A percentile compares a stretch with the other conserved stretches of the same genome.
phyloP scores from a whole-genome alignment of 2,797 vertebrate genomes.

The Dicrostonyx torquatus region DNA sequence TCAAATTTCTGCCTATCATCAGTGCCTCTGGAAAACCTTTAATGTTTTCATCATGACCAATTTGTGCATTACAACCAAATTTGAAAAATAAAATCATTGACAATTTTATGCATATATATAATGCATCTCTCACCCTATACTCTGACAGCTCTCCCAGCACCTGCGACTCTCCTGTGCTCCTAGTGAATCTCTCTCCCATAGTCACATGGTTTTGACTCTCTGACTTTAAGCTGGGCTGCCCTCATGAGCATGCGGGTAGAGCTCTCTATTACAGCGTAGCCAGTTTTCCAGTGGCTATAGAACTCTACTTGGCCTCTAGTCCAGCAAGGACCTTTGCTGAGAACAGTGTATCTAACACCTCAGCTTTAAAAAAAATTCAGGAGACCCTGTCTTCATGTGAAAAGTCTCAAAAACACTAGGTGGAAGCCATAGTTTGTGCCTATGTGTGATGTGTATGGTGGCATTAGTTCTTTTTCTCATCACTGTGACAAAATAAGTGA shows the following conservation, averaged over 20 bases:
- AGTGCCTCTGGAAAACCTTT: neutral
- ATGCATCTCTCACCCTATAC: neutral
- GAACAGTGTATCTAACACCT: neutral
- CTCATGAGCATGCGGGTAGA: neutral
- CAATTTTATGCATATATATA: neutral
- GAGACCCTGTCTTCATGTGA: neutral
- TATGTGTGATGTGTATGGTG: neutral
- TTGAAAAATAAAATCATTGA: neutral
- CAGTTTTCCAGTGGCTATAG: no score
- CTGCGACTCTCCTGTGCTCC: neutral
- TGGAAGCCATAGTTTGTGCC: neutral
- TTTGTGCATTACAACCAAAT: neutral
- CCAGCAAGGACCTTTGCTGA: neutral
- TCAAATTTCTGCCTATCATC: neutral
- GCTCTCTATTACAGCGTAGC: no score
- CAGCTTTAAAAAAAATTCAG: neutral
- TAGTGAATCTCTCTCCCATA: neutral
- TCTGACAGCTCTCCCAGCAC: neutral
- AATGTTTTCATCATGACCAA: neutral
- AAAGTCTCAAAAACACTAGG: neutral
- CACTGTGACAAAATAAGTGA: neutral
- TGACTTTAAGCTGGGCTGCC: neutral
- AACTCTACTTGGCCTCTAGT: fast-evolving
- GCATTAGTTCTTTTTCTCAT: neutral
- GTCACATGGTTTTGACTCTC: neutral